Evolutionary conservation across 2,888 invertebrate genomes (phyloP).

Genomic region (Punctoribates punctum): DNA sequence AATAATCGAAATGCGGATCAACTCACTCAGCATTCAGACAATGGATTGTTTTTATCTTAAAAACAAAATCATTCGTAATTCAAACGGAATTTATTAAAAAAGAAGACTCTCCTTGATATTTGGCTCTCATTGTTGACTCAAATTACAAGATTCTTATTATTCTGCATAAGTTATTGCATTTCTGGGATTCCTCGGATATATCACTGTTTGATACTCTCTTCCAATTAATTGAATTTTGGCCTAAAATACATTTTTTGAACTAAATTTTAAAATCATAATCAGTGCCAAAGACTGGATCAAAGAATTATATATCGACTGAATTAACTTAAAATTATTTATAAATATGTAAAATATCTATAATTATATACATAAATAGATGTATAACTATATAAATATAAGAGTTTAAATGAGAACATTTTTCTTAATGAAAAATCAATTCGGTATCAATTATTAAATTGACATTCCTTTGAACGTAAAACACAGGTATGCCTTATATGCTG

Average conservation of each 20-base stretch:
- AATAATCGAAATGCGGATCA: too few species aligned
- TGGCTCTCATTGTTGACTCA: background rate
- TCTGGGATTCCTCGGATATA: background rate
- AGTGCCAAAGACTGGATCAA: conserved; percentile 8
- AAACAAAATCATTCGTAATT: too few species aligned
- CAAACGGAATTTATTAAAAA: too few species aligned
- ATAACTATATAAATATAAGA: background rate
- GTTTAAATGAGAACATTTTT: conserved; percentile 17
- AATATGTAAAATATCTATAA: background rate
- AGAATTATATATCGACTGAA: background rate
- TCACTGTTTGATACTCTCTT: background rate
- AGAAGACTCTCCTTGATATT: background rate
- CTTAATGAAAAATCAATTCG: conserved; percentile 23
- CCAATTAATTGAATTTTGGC: background rate
- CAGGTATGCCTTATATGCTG: conserved; percentile 33
- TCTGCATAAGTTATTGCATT: background rate
- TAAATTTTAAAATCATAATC: background rate
- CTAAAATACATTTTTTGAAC: background rate
- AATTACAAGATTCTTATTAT: background rate
- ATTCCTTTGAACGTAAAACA: conserved; percentile 15
- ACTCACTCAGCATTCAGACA: too few species aligned
- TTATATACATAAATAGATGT: background rate
- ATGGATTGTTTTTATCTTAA: too few species aligned
- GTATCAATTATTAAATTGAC: conserved; percentile 36
- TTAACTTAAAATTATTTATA: conserved; percentile 17